Conservation (phyloP, 2,888 invertebrate genomes). For the Dascillus cervinus region DNA sequence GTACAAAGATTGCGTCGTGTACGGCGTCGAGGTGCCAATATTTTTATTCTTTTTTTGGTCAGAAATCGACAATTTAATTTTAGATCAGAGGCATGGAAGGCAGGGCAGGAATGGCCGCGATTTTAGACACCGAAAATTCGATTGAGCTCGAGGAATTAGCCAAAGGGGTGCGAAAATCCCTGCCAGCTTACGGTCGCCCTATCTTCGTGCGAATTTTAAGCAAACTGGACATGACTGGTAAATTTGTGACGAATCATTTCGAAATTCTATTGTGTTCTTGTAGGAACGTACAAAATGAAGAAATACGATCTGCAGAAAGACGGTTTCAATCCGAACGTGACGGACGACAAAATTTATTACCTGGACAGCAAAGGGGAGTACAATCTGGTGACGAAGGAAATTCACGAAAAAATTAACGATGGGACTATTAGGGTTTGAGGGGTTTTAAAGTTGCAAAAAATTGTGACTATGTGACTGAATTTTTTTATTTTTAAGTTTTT, state of each 20-base stretch:
- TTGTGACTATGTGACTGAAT: no score
- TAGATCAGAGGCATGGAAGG: constrained; percentile 75
- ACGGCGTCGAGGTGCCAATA: constrained; percentile 75
- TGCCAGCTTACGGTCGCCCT: constrained; percentile 87
- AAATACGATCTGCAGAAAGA: constrained; percentile 89
- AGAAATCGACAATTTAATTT: constrained; percentile 1
- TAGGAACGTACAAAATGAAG: constrained; percentile 95
- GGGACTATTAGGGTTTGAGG: constrained; percentile 66
- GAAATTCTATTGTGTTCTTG: constrained; percentile 17
- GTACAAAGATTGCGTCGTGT: constrained; percentile 85
- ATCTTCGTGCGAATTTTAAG: constrained; percentile 78
- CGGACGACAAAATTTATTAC: constrained; percentile 76
- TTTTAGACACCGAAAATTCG: constrained; percentile 66
- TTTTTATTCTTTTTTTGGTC: not conserved
- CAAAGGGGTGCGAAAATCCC: constrained; percentile 52
- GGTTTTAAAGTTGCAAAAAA: not conserved
- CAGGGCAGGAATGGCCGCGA: constrained; percentile 92
- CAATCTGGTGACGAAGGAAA: constrained; percentile 61
- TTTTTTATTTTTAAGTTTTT: constrained; percentile 2
- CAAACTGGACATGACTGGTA: constrained; percentile 86
- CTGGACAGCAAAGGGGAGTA: constrained; percentile 62
- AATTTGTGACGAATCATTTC: not conserved
- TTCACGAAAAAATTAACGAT: constrained; percentile 65
- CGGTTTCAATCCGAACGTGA: constrained; percentile 67
- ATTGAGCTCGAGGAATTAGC: constrained; percentile 58